Evolutionary conservation across 2,797 vertebrate genomes (phyloP).

Genomic region (Saxicola maurus): DNA sequence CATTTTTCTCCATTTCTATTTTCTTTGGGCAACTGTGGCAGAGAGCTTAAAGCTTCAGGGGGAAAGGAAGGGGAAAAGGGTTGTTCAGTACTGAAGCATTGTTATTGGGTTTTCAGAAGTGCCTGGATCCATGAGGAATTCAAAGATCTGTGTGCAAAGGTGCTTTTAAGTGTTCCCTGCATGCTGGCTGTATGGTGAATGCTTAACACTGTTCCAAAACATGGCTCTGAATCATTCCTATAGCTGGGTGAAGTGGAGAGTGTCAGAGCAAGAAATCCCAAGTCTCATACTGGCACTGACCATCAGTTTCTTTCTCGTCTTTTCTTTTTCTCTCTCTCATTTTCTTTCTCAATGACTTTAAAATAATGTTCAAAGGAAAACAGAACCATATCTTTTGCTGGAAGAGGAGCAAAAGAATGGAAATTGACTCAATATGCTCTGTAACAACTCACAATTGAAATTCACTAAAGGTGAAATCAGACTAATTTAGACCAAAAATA

Average conservation of each 20-base stretch:
- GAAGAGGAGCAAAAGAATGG: constrained; percentile 10
- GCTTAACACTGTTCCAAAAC: neutral
- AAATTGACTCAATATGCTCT: constrained; percentile 1
- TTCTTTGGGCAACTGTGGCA: neutral
- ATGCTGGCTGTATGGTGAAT: rapidly evolving
- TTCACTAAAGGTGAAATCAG: constrained; percentile 2
- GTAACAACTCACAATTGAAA: neutral
- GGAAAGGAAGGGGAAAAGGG: rapidly evolving
- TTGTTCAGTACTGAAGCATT: neutral
- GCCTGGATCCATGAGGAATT: neutral
- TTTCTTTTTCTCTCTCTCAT: neutral
- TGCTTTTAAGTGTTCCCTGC: neutral
- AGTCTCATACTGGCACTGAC: neutral
- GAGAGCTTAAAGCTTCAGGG: neutral
- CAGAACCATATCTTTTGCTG: neutral
- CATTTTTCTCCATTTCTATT: neutral
- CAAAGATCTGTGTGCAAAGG: neutral
- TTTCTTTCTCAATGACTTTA: neutral
- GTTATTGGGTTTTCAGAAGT: neutral
- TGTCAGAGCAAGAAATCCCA: neutral
- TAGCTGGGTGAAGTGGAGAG: neutral
- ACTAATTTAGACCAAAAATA: constrained; percentile 15
- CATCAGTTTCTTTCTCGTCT: neutral
- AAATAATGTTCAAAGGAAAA: neutral
- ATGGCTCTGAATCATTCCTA: neutral